Evolutionary conservation across 1,140 invertebrate genomes (phyloP).

Genomic region (Pantala flavescens): DNA sequence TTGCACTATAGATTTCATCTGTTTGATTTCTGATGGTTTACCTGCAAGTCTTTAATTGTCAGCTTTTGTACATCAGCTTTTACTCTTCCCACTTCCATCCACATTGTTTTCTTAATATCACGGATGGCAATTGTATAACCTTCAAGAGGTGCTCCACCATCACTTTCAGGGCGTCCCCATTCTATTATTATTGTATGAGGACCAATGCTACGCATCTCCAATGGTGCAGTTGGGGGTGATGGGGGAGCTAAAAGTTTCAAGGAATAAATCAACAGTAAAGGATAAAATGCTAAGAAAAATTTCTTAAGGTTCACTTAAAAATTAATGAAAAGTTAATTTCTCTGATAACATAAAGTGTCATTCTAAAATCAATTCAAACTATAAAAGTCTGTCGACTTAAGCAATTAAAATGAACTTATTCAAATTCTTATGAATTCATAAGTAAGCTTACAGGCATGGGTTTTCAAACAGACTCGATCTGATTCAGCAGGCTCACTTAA

Average conservation of each 20-base stretch:
- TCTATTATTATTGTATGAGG: slow-evolving; percentile 76
- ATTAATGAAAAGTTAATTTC: too few relatives aligned
- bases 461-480: slow-evolving; percentile 73
- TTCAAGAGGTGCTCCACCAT: slow-evolving; percentile 82
- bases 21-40: slow-evolving; percentile 23
- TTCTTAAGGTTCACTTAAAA: too few relatives aligned
- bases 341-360: too few relatives aligned
- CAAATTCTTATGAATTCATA: neutral
- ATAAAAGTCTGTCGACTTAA: too few relatives aligned
- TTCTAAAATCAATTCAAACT: too few relatives aligned
- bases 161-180: slow-evolving; percentile 87
- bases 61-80: slow-evolving; percentile 70
- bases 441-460: slow-evolving; percentile 81
- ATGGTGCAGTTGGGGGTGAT: slow-evolving; percentile 76
- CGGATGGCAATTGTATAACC: slow-evolving; percentile 88
- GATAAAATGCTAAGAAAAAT: too few relatives aligned
- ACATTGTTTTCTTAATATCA: slow-evolving; percentile 87
- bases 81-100: slow-evolving; percentile 88
- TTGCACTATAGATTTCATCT: too few relatives aligned
- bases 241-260: slow-evolving; percentile 73
- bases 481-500: slow-evolving; percentile 67
- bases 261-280: too few relatives aligned
- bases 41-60: slow-evolving; percentile 72
- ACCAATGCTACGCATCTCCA: slow-evolving; percentile 72
- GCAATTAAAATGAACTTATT: too few relatives aligned